These are phyloP conservation scores for Sipha flava DNA, from an alignment of 1,140 invertebrate species.

Conservation along the genomic window DNA sequence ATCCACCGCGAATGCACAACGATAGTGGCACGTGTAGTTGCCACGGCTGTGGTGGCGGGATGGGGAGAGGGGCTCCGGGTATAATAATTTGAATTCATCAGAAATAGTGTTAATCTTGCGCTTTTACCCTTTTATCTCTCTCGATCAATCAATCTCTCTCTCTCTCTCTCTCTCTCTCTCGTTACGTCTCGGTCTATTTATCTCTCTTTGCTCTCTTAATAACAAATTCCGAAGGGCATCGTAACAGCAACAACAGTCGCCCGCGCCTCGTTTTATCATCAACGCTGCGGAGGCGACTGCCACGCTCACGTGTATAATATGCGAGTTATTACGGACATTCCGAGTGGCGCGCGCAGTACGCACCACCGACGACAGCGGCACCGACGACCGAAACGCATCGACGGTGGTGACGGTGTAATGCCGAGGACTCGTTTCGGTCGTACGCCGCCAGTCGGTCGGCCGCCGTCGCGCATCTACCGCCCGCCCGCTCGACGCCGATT, in stretches of 20 bases:
- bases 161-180: too few species aligned
- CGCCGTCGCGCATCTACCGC: background rate
- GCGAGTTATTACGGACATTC: constrained; percentile 14
- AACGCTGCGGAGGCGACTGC: constrained; percentile 9
- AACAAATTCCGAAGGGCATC: constrained; percentile 23
- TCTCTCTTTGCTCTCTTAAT: background rate
- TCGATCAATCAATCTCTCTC: too few species aligned
- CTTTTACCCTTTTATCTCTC: too few species aligned
- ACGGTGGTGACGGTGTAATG: background rate
- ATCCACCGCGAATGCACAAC: too few species aligned
- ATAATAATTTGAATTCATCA: background rate
- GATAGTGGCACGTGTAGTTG: too few species aligned
- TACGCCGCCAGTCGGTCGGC: constrained; percentile 20
- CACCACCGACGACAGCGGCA: background rate
- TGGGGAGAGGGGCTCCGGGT: too few species aligned
- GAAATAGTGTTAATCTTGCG: background rate
- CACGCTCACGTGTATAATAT: constrained; percentile 15
- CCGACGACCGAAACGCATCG: background rate
- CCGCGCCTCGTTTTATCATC: background rate
- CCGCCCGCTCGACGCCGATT: background rate
- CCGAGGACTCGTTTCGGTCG: constrained; percentile 29
- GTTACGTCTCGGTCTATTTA: too few species aligned
- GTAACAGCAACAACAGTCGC: background rate
- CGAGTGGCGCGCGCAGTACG: background rate
- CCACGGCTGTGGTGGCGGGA: too few species aligned